These are phyloP conservation scores for Puffinus mauretanicus DNA, from an alignment of 2,113 vertebrate genomes.

Conservation along the genomic window DNA sequence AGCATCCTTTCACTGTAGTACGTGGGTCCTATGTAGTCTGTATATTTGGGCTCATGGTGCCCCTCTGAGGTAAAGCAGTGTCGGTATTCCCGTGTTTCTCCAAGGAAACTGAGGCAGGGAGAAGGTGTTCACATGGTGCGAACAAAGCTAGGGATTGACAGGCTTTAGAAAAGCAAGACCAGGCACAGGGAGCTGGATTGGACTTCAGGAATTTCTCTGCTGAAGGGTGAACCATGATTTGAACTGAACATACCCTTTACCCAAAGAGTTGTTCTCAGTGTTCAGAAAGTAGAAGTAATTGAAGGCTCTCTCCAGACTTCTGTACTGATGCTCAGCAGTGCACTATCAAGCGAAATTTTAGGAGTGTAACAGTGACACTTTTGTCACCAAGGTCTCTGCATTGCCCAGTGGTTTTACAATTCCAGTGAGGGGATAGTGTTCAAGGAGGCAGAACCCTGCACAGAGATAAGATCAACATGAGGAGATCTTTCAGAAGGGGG, in stretches of 20 bases:
- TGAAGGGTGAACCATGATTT: neutral
- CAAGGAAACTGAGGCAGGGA: neutral
- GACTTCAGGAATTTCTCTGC: neutral
- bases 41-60: neutral
- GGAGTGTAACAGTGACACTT: neutral
- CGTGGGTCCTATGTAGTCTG: neutral
- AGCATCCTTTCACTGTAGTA: neutral
- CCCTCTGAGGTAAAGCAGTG: neutral
- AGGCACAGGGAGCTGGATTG: neutral
- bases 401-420: neutral
- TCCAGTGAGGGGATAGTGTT: neutral
- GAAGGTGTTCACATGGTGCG: neutral
- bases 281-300: neutral
- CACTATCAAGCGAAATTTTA: neutral
- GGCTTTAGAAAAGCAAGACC: neutral
- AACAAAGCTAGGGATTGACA: neutral
- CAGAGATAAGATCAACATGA: neutral
- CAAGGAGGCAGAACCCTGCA: neutral
- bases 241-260: neutral
- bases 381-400: neutral
- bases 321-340: neutral
- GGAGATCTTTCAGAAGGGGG: neutral
- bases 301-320: neutral
- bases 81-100: neutral
- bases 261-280: neutral